phyloP scores from a whole-genome alignment of 2,888 invertebrate species.

The Helicoverpa assulta region DNA sequence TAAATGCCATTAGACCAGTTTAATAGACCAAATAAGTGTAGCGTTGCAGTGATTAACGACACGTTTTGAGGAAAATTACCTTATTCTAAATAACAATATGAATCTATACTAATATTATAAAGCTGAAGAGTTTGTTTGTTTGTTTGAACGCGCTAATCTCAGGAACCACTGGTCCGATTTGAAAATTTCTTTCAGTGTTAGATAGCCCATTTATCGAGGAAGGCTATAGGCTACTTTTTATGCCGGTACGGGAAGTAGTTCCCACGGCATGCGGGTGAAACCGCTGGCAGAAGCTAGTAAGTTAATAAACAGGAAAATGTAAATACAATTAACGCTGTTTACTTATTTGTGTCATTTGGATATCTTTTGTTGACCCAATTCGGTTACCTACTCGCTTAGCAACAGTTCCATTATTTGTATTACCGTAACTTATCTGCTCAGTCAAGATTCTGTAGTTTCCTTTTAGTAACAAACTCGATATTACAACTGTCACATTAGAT shows the following conservation, averaged over 20 bases:
- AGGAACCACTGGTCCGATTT: too few species aligned
- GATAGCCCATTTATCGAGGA: too few species aligned
- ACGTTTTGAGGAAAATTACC: conserved; percentile 17
- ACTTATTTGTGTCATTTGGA: conserved; percentile 20
- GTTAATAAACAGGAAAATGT: conserved; percentile 31
- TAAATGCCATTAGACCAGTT: conserved; percentile 3
- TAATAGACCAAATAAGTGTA: conserved; percentile 11
- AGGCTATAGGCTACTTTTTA: too few species aligned
- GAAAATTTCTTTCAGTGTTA: too few species aligned
- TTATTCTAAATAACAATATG: background rate
- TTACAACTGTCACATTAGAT: conserved; percentile 4
- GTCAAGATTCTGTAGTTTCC: background rate
- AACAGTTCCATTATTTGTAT: conserved; percentile 9
- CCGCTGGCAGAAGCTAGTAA: too few species aligned
- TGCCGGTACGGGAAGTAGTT: too few species aligned
- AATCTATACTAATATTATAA: too few species aligned
- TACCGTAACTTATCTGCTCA: background rate
- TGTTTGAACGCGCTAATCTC: too few species aligned
- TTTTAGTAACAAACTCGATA: background rate
- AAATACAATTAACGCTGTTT: conserved; percentile 27
- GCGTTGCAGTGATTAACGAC: conserved; percentile 8
- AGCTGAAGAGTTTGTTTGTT: too few species aligned
- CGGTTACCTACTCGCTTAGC: conserved; percentile 6
- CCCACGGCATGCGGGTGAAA: too few species aligned
- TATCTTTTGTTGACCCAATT: conserved; percentile 7